Evolutionary conservation across 2,113 vertebrate genomes (phyloP).

Genomic region (Thinocorus orbignyianus): DNA sequence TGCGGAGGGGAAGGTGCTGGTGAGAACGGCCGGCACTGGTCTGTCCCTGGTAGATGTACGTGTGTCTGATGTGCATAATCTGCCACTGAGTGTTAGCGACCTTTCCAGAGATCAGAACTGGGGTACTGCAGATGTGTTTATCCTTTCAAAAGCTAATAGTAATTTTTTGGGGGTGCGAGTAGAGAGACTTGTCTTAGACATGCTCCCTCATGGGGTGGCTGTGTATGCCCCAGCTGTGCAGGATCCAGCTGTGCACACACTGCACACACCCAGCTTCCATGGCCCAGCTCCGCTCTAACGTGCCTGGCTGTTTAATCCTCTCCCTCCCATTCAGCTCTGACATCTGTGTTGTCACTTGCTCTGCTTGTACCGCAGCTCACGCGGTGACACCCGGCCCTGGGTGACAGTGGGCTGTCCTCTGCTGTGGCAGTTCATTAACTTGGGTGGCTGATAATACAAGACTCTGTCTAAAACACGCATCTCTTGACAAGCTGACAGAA

Average conservation of each 20-base stretch:
- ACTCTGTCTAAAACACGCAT: neutral
- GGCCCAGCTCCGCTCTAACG: neutral
- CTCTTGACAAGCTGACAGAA: neutral
- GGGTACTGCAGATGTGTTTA: neutral
- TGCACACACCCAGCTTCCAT: accelerated
- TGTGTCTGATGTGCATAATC: accelerated
- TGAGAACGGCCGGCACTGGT: neutral
- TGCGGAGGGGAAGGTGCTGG: neutral
- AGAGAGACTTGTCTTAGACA: accelerated
- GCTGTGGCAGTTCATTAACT: neutral
- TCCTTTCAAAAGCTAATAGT: neutral
- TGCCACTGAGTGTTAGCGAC: accelerated
- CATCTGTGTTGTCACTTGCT: neutral
- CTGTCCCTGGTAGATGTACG: accelerated
- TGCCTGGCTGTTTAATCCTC: neutral
- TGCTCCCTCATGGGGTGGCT: neutral
- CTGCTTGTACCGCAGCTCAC: neutral
- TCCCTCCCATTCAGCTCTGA: neutral
- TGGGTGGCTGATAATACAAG: neutral
- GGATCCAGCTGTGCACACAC: neutral
- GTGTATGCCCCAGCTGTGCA: neutral
- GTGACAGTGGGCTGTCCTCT: neutral
- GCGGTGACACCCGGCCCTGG: accelerated
- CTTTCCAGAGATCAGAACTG: neutral
- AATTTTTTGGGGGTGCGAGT: accelerated